Conservation (phyloP, 2,888 invertebrate species). For the Actias luna region DNA sequence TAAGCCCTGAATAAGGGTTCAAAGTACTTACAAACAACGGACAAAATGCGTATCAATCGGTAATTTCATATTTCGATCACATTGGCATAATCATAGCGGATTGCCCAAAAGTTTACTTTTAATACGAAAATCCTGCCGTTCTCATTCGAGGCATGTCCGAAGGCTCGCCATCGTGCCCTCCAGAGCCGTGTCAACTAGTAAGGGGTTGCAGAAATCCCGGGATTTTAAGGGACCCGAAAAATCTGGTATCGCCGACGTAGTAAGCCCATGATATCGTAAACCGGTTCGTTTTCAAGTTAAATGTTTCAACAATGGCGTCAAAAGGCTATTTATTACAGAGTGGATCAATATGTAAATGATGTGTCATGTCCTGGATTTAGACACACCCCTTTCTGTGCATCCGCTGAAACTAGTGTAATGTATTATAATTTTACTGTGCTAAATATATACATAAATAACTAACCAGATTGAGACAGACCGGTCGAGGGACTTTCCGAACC, state of each 20-base stretch:
- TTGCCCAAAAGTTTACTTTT: slow-evolving; percentile 46
- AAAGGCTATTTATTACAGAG: too few species aligned
- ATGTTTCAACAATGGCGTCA: too few species aligned
- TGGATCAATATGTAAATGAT: too few species aligned
- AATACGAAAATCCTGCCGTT: slow-evolving; percentile 53
- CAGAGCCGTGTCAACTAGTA: slow-evolving; percentile 13
- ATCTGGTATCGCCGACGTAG: neutral
- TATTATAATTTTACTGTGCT: too few species aligned
- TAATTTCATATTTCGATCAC: slow-evolving; percentile 37
- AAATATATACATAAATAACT: too few species aligned
- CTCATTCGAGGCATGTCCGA: slow-evolving; percentile 51
- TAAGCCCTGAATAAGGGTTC: neutral
- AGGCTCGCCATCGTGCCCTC: slow-evolving; percentile 33
- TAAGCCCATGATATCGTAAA: neutral
- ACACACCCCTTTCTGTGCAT: too few species aligned
- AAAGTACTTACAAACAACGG: slow-evolving; percentile 13
- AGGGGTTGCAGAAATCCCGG: slow-evolving; percentile 11
- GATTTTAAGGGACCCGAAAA: slow-evolving; percentile 2
- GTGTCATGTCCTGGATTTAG: too few species aligned
- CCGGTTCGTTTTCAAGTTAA: neutral
- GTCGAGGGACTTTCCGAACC: too few species aligned
- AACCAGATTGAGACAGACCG: too few species aligned
- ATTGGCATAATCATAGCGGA: slow-evolving; percentile 37
- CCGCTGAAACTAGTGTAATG: too few species aligned
- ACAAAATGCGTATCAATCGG: slow-evolving; percentile 15